phyloP scores from a whole-genome alignment of 2,888 invertebrate species.

The Drosophila phalerata region DNA sequence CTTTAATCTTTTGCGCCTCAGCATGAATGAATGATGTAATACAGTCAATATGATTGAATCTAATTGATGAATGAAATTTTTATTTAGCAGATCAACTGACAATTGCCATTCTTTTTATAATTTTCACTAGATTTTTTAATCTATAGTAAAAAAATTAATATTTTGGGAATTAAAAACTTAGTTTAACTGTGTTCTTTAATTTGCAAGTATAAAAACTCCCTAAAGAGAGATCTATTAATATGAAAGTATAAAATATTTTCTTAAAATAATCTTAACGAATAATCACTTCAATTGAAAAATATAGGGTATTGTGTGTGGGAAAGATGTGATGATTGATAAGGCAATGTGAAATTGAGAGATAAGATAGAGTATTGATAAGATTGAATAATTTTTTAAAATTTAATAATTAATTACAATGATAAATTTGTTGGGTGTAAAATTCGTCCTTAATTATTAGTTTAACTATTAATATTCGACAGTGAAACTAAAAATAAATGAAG shows the following conservation, averaged over 20 bases:
- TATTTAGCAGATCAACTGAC: neutral
- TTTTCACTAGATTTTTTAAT: neutral
- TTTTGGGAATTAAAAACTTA: no score
- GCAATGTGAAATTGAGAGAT: neutral
- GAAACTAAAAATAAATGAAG: no score
- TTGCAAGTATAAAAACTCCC: no score
- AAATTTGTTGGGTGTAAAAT: neutral
- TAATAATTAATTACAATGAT: no score
- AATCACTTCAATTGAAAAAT: neutral
- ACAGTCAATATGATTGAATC: neutral
- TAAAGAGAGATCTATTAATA: no score
- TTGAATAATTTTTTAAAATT: neutral
- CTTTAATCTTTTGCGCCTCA: constrained; percentile 14
- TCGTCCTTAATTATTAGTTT: neutral
- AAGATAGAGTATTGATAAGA: neutral
- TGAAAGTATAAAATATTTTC: no score
- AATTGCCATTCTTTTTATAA: neutral
- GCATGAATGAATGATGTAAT: constrained; percentile 2
- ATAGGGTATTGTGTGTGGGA: neutral
- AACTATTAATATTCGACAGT: neutral
- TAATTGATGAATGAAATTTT: constrained; percentile 16
- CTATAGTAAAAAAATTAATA: no score
- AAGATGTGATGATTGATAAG: constrained; percentile 5
- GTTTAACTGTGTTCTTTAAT: no score
- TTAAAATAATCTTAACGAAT: no score